Evolutionary conservation across 53 echinoderm and acorn worm species (phyloP).

Genomic region (Antedon mediterranea): DNA sequence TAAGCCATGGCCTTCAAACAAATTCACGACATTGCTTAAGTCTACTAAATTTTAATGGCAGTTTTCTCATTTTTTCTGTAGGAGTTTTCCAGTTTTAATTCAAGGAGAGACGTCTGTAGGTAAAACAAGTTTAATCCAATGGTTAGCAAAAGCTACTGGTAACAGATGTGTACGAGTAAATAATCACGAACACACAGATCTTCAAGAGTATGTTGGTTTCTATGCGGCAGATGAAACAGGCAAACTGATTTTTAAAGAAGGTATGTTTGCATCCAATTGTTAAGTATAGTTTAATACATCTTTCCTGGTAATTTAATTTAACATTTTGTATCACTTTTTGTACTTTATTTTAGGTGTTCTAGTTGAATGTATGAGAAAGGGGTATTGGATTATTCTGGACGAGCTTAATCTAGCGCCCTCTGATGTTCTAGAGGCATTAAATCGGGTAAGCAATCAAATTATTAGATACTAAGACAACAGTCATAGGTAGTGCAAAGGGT

Average conservation of each 20-base stretch:
- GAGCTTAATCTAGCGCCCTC: constrained; percentile 91
- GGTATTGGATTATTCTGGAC: constrained; percentile 94
- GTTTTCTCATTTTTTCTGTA: constrained; percentile 1
- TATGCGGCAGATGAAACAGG: constrained; percentile 95
- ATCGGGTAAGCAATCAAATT: constrained; percentile 47
- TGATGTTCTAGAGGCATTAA: constrained; percentile 91
- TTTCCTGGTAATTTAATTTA: no score
- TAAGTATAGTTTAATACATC: no score
- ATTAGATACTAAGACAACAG: no score
- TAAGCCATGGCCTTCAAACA: no score
- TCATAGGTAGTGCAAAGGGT: no score
- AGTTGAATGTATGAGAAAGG: constrained; percentile 94
- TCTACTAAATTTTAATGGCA: no score
- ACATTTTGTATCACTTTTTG: no score
- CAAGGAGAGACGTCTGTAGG: constrained; percentile 97
- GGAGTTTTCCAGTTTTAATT: constrained; percentile 74
- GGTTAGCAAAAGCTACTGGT: constrained; percentile 78
- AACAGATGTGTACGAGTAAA: constrained; percentile 94
- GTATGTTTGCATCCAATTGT: constrained; percentile 15
- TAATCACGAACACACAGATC: constrained; percentile 98
- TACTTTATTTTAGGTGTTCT: constrained; percentile 84
- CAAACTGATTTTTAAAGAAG: constrained; percentile 96
- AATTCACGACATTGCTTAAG: no score
- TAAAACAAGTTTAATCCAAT: constrained; percentile 87
- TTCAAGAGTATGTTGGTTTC: constrained; percentile 99